A percentile compares a stretch with the other conserved stretches of the same genome.
These are phyloP conservation scores for Brachypodius melanocephalos DNA, from an alignment of 2,113 vertebrate genomes.

Conservation along the genomic window DNA sequence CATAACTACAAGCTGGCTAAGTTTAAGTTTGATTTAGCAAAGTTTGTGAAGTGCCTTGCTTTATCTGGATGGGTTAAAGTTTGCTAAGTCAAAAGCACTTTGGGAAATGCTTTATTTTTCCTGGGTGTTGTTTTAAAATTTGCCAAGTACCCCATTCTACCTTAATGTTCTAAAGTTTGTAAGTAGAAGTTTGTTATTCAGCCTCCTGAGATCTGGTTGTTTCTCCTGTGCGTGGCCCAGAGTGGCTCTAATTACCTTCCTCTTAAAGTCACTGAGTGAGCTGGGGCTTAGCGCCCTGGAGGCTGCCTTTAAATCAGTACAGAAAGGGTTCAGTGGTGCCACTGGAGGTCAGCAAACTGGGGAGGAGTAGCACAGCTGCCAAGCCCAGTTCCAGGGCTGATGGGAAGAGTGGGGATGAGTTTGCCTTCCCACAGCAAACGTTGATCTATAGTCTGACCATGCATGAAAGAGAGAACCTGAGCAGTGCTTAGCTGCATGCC, in stretches of 20 bases:
- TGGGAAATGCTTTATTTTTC: background rate
- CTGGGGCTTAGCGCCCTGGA: background rate
- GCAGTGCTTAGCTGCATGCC: background rate
- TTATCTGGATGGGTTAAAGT: background rate
- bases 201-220: background rate
- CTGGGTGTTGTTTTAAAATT: background rate
- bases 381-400: background rate
- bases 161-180: background rate
- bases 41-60: background rate
- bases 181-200: background rate
- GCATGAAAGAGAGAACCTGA: background rate
- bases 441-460: background rate
- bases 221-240: background rate
- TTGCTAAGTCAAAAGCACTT: background rate
- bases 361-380: background rate
- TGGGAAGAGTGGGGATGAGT: background rate
- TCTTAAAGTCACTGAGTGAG: rapidly evolving
- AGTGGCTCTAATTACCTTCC: background rate
- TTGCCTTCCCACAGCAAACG: background rate
- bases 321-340: background rate
- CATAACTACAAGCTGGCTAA: background rate
- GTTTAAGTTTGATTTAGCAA: background rate
- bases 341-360: background rate
- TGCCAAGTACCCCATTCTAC: background rate
- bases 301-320: background rate